Base-by-base conservation (phyloP, 1,140 invertebrate genomes). In the Micrasema longulum region DNA sequence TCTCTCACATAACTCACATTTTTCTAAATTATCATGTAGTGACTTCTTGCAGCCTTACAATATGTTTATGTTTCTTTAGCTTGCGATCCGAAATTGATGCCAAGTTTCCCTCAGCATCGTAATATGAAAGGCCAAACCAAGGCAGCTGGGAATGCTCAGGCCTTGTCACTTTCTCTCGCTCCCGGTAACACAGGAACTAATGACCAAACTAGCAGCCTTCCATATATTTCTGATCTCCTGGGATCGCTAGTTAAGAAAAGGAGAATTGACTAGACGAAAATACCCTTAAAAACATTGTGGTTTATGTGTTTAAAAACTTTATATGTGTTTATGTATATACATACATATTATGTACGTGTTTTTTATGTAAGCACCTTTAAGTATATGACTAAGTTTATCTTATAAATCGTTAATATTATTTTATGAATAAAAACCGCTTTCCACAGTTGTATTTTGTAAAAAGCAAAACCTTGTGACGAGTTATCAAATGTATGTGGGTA, bases 61-160 rank as follows among this genome's bases (percentile, higher is more conserved):
- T n/a, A n/a, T n/a, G n/a, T n/a, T 6, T 45, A 16, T 1, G 18
- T 79, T 77, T 89, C 88, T 70, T 6, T 80, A 97, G 95, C 96
- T 0, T 98, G 96, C 86, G 95, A 97, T 82, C 95, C 96, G 1
- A 95, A 96, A 77, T 85, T 98, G 77, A 98, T 98, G 97, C 97
- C 97, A 26, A 96, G 95, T 76, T 98, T 97, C 81, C 97, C 97
- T 0, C 96, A 98, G 81, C 96, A 98, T 81, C 89, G 97, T 76
- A 97, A 98, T 80, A 89, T 94, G 85, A 95, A 91, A 78, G 88
- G 88, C 18, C 87, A 77, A 81, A 87, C 79, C 83, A 88, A 81
- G 74, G 73, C 64, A 48, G 43, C 79, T 1, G 71, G 60, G 6
- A 76, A 79, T 5, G 80, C 80, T 52, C 82, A 83, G 66, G 31